Evolutionary conservation across 2,888 invertebrate genomes (phyloP), one percentile per base, ranked within the genome.

Genomic region (Eutolmus rufibarbis): DNA sequence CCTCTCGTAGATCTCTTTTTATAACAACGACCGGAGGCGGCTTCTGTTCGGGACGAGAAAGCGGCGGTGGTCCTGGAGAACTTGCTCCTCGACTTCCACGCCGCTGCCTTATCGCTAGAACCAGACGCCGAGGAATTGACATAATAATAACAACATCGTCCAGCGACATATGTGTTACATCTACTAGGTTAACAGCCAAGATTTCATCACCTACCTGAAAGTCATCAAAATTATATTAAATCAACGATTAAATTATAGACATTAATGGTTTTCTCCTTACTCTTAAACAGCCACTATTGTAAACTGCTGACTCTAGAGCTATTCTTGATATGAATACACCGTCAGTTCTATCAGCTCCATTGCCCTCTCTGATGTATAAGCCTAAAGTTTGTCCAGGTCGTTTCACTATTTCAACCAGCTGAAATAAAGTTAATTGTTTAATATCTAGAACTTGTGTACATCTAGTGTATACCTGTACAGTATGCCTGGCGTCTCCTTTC

Each of bases 111-210:
- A 98, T 98, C 90, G 98, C 98, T 89, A 99, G 95, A 89, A 99
- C 96, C 91, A 99, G 94, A 90, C 99, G 95, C 91, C 98, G 95
- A 7, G 99, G 99, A 93, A 99, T 99, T 91, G 98, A 98, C 98
- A 99, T 99, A 91, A 99, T 98, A 91, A 99, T 98, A 90, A 99
- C 99, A 89, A 99, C 99, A 93, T 99, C 99, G 93, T 99, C 99
- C 91, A 99, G 94, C 90, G 98, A 98, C 98, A 99, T 99, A 91
- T 97, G 96, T 89, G 98, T 97, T 90, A 99, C 99, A 92, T 99
- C 98, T 89, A 99, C 99, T 91, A 98, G 94, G 93, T 99, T 99
- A 88, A 99, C 99, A 56, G 98, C 98, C 90, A 99, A 94, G 91
- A 99, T 99, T 94, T 99, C 99, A 93, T 99, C 99, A 77, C 99